Evolutionary conservation across 1,140 invertebrate species (phyloP).

Genomic region (Drosophila micromelanica): DNA sequence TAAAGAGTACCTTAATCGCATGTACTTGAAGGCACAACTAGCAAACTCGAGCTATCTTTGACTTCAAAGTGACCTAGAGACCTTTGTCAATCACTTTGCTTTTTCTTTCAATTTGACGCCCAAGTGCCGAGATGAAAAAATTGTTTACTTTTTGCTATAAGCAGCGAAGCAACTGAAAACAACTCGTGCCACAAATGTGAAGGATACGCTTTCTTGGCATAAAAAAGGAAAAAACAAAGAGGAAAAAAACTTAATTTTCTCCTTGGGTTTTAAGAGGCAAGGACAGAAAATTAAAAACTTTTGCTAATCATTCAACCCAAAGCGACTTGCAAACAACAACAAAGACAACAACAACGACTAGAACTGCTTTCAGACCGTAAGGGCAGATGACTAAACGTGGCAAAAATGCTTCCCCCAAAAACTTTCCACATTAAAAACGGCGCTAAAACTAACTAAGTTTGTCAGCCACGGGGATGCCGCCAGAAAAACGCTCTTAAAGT

Average conservation of each 20-base stretch:
- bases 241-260: slow-evolving; percentile 34
- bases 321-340: slow-evolving; percentile 18
- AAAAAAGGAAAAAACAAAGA: background rate
- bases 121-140: background rate
- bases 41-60: background rate
- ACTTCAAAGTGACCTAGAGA: slow-evolving; percentile 6
- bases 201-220: background rate
- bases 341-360: background rate
- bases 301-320: slow-evolving; percentile 45
- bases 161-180: background rate
- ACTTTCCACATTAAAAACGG: slow-evolving; percentile 56
- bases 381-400: slow-evolving; percentile 20
- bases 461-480: slow-evolving; percentile 2
- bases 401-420: slow-evolving; percentile 32
- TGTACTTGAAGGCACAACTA: background rate
- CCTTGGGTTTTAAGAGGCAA: slow-evolving; percentile 27
- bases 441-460: slow-evolving; percentile 57
- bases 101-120: slow-evolving; percentile 4
- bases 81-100: slow-evolving; percentile 15
- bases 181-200: background rate
- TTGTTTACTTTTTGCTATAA: background rate
- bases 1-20: background rate
- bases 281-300: slow-evolving; percentile 50
- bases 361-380: slow-evolving; percentile 4
- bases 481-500: background rate